phyloP scores from a whole-genome alignment of 2,113 vertebrate genomes.

The Dasyornis broadbenti region DNA sequence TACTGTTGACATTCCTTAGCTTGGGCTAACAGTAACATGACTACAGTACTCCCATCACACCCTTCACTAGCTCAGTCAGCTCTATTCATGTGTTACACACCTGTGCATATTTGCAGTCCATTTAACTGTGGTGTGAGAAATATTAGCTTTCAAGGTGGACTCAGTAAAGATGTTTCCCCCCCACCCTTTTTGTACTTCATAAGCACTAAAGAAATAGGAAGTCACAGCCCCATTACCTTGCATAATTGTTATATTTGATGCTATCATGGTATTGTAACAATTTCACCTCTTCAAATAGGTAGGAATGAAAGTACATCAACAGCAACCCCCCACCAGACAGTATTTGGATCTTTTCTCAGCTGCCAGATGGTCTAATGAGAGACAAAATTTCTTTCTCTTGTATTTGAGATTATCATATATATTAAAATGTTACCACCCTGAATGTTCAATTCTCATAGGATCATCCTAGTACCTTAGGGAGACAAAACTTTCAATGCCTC shows the following conservation, averaged over 20 bases:
- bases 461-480: not conserved
- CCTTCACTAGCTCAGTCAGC: not conserved
- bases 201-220: not conserved
- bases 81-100: conserved; percentile 42
- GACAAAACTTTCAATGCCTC: not conserved
- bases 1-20: conserved; percentile 53
- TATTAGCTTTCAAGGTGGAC: conserved; percentile 47
- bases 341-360: not conserved
- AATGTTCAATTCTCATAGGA: not conserved
- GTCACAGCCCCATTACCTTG: not conserved
- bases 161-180: not conserved
- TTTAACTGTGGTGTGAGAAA: conserved; percentile 11
- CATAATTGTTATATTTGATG: not conserved
- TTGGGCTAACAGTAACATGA: conserved; percentile 20
- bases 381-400: not conserved
- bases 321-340: not conserved
- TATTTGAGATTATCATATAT: not conserved
- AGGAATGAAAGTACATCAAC: not conserved
- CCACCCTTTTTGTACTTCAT: not conserved
- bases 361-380: not conserved
- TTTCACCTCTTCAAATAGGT: not conserved
- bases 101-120: conserved; percentile 60
- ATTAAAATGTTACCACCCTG: not conserved
- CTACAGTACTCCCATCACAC: conserved; percentile 14
- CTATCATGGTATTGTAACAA: not conserved